These are phyloP conservation scores for Thysanoteuthis rhombus DNA, from an alignment of 2,888 invertebrate species.

Conservation along the genomic window DNA sequence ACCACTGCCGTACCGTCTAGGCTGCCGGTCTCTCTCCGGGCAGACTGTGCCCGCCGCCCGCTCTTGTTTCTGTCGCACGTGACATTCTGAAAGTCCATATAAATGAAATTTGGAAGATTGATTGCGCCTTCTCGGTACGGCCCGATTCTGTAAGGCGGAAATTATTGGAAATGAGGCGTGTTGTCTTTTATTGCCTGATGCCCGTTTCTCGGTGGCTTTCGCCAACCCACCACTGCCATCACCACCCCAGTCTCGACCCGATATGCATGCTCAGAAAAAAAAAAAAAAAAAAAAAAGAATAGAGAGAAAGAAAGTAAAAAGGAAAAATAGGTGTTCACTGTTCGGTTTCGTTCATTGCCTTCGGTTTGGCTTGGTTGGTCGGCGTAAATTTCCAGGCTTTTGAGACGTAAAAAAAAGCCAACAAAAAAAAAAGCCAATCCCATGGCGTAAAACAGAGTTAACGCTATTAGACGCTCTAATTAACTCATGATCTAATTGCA, in stretches of 20 bases:
- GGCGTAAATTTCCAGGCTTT: not conserved
- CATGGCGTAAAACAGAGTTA: not conserved
- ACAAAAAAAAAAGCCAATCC: not conserved
- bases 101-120: constrained; percentile 27
- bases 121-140: not conserved
- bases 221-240: not conserved
- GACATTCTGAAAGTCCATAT: not conserved
- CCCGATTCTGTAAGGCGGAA: not conserved
- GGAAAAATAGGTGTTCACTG: not conserved
- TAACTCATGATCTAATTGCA: not conserved
- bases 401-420: not conserved
- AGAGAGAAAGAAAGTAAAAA: not conserved
- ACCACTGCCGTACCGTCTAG: not conserved
- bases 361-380: not conserved
- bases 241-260: not conserved
- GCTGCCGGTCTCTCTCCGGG: not conserved
- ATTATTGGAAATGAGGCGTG: constrained; percentile 24
- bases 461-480: constrained; percentile 15
- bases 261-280: not conserved
- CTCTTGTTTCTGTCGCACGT: not conserved
- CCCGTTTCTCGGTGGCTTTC: not conserved
- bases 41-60: not conserved
- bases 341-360: not conserved
- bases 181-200: constrained; percentile 13
- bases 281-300: not conserved